Conservation (phyloP, 2,888 invertebrate species). For the Eristalis pertinax region DNA sequence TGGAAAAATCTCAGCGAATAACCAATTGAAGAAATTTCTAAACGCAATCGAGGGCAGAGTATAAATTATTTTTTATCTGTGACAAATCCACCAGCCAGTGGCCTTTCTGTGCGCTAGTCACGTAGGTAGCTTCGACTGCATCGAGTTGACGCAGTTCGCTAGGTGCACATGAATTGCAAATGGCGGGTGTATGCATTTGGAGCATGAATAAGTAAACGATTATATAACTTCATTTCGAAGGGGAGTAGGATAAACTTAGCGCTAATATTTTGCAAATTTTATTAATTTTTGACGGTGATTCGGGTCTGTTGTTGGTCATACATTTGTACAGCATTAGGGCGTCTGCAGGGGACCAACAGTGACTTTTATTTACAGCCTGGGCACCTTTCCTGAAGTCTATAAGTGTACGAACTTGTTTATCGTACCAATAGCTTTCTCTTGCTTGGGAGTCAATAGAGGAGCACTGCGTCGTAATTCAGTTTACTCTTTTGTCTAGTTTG, state of each 20-base stretch:
- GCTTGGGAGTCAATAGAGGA: too few species aligned
- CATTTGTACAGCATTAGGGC: too few species aligned
- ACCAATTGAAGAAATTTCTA: constrained; percentile 32
- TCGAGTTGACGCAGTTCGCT: neutral
- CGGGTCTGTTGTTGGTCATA: neutral
- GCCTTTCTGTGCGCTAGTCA: neutral
- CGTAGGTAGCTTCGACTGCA: neutral
- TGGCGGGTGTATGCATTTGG: neutral
- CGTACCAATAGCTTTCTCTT: too few species aligned
- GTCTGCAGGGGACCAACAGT: too few species aligned
- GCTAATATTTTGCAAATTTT: neutral
- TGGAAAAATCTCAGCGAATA: constrained; percentile 32
- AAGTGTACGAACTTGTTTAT: too few species aligned
- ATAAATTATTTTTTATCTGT: constrained; percentile 6
- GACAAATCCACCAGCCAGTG: neutral
- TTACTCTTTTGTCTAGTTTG: too few species aligned
- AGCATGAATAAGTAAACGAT: neutral
- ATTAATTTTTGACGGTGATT: neutral
- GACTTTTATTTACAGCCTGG: too few species aligned
- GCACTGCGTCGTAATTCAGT: too few species aligned
- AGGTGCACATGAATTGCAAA: neutral
- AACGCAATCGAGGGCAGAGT: constrained; percentile 19
- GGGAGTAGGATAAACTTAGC: too few species aligned
- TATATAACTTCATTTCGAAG: neutral
- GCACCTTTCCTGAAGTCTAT: too few species aligned